Base-by-base conservation (phyloP, 1,140 invertebrate genomes). In the Wasmannia auropunctata region DNA sequence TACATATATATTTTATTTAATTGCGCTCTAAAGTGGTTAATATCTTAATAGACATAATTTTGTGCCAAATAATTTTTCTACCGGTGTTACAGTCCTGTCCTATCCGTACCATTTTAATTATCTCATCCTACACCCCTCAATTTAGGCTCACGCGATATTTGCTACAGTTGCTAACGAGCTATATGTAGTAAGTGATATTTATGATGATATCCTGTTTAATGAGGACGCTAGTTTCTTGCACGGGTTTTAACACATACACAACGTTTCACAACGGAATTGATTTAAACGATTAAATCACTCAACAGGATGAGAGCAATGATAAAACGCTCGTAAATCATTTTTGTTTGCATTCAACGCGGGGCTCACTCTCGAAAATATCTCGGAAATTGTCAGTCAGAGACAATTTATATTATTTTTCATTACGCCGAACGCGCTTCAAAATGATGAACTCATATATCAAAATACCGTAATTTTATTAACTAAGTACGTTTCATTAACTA, bases 101-200 rank as follows among this genome's bases (percentile, higher is more conserved):
- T 72, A 79, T 56, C 84, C 19, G 3, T 19, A 56, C 11, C 37
- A 60, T 74, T n/a, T 92, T 88, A 87, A 91, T 87, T 87, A 90
- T 90, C 88, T 83, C 90, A 88, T 93, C 91, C 91, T 81, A 91
- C 89, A 91, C 88, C 88, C 86, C 69, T 92, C 88, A 91, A 81
- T 88, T 91, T 65, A 56, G 65, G 84, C 60, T 87, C 46, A 56
- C 62, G 19, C 67, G 86, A 91, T 91, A 93, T 93, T 93, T 91
- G 88, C 85, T 63, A 84, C 69, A 10, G 72, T 80, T 87, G 86
- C 86, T 93, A 94, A 94, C 91, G 88, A 94, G 88, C 74, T 74
- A 69, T 69, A 91, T 88, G 86, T 69, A 76, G 70, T 76, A 91
- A 91, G 88, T 92, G 91, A 92, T 94, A 93, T 93, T 93, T 92